Evolutionary conservation across 2,888 invertebrate species (phyloP), one percentile per base, ranked within the genome.

Genomic region (Brachypalpus laphriformis): DNA sequence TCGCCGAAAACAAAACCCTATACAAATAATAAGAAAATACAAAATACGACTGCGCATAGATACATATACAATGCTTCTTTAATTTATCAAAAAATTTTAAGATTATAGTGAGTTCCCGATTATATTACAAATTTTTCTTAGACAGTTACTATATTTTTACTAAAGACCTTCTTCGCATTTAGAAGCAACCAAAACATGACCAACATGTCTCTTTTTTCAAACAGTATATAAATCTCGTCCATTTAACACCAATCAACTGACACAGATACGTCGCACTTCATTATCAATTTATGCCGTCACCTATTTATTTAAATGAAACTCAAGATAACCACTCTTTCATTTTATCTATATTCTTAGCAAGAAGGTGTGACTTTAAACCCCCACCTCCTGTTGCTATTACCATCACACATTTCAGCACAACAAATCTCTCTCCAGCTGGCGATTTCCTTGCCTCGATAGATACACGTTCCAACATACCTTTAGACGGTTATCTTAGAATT

Each of bases 391-490:
- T 16, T 8, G 16, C n/a, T 7, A 16, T 4, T 16, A 16, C 31
- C 31, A 28, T 9, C 9, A 4, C 0, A 8, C 7, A 18, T 51
- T 42, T 28, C 16, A 18, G 14, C 28, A 47, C 31, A 37, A 11
- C 40, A 28, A 54, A 57, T 31, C 9, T 14, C 54, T 11, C 34
- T 25, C 49, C 63, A 28, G 25, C 9, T n/a, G 8, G n/a, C n/a
- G 40, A 47, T 65, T 80, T 80, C 74, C 74, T 59, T 80, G 74
- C 72, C 74, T 80, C 49, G 22, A 20, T 56, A 65, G 45, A 61
- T 70, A 77, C 40, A 68, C 42, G 11, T 40, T 40, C 22, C n/a
- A n/a, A n/a, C n/a, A n/a, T n/a, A 42, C 25, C 14, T 40, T 25
- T 31, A 22, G 57, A 18, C 28, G 45, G 14, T 68, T 74, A 68